Evolutionary conservation across 2,888 invertebrate species (phyloP), one percentile per base, ranked within the genome.

Genomic region (Ichneumoninae sp.): DNA sequence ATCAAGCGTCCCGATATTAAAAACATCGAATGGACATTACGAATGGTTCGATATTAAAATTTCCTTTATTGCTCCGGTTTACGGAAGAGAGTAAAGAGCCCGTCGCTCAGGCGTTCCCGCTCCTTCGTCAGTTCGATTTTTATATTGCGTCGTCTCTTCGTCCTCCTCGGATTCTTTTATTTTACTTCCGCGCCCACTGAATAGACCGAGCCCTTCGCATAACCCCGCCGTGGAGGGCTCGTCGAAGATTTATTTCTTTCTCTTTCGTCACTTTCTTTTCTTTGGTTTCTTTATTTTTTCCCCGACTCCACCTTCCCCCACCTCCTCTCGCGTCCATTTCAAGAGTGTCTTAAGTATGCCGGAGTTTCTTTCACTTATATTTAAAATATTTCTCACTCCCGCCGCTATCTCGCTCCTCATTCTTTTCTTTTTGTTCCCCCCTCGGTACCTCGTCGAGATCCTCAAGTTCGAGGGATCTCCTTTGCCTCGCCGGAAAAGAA

Each of bases 321-420:
- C 4, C 26, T 57, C 57, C 44, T 30, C 70, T 60, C 40, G 52
- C 71, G 60, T 60, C 40, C 60, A 52, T 65, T 52, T 57, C 75
- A 66, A 76, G 81, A 86, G 76, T 83, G 87, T 85, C 86, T 86
- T 76, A 85, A 90, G 88, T 87, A 84, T 81, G 84, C 68, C 70
- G 10, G 86, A 86, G 83, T 86, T 89, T 87, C 87, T 87, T 87
- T 88, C 82, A 68, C 83, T 87, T 79, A 85, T 86, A 81, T 82
- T 85, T 87, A 86, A 83, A 88, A 89, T 86, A 83, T 81, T 83
- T 85, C 80, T 78, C 80, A 74, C 77, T 52, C 75, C 26, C 57
- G n/a, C 40, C 13, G 44, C 54, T 10, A 60, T 36, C 65, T 36
- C 71, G 40, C 71, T 33, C 63, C 70, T 50, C 54, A 33, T 54